A percentile compares a stretch with the other conserved stretches of the same genome.
These are phyloP conservation scores for Eulithis prunata DNA, from an alignment of 2,888 invertebrate species.

Conservation along the genomic window DNA sequence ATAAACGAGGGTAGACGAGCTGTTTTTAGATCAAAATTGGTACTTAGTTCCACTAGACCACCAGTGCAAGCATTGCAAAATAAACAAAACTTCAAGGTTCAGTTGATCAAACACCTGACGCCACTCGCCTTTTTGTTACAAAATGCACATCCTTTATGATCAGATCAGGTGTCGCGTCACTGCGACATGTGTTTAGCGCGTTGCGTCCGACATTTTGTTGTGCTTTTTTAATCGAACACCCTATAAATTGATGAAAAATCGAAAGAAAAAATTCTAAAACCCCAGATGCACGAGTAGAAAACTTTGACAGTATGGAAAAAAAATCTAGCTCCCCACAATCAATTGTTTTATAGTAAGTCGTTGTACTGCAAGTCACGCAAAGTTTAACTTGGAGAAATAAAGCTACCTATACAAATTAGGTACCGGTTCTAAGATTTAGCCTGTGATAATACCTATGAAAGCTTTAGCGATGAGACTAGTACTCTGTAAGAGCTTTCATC, in stretches of 20 bases:
- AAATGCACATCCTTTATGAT: conserved; percentile 34
- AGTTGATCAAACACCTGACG: conserved; percentile 10
- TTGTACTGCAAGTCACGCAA: neutral
- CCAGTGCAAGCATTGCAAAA: neutral
- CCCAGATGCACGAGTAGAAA: no score
- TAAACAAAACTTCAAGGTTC: conserved; percentile 1
- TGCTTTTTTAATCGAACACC: conserved; percentile 7
- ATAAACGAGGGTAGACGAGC: neutral
- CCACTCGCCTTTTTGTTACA: conserved; percentile 14
- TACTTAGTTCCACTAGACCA: no score
- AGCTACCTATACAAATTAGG: neutral
- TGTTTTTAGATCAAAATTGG: no score
- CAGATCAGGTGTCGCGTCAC: conserved; percentile 47
- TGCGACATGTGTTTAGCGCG: conserved; percentile 43
- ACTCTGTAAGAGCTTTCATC: conserved; percentile 6
- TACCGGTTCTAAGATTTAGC: neutral
- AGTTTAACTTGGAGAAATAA: neutral
- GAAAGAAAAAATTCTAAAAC: no score
- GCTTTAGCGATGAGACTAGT: neutral
- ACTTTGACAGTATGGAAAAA: no score
- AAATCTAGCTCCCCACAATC: no score
- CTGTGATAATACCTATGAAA: conserved; percentile 1
- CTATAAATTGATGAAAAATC: no score
- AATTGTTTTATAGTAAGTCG: neutral
- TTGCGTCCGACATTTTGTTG: conserved; percentile 22